phyloP scores from a whole-genome alignment of 2,888 invertebrate genomes.

The Epirrita christyi region DNA sequence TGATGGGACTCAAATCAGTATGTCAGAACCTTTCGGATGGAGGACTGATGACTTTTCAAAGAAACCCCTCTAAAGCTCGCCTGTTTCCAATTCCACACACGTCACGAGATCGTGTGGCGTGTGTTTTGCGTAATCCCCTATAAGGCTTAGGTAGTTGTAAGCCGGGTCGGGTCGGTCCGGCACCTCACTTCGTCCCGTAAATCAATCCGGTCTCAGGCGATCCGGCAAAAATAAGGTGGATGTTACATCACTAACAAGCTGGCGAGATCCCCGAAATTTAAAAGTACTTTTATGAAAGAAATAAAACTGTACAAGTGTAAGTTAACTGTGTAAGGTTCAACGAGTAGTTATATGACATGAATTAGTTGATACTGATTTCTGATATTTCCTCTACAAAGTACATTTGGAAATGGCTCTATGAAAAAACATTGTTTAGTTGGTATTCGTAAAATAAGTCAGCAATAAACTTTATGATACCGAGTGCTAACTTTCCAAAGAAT shows the following conservation, averaged over 20 bases:
- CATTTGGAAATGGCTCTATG: too few species aligned
- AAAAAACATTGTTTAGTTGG: too few species aligned
- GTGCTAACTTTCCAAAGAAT: too few species aligned
- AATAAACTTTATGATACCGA: too few species aligned
- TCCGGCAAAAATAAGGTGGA: conserved; percentile 34
- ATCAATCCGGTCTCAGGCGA: conserved; percentile 73
- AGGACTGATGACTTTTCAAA: conserved; percentile 19
- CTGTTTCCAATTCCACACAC: conserved; percentile 68
- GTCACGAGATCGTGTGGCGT: conserved; percentile 65
- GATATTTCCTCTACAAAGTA: too few species aligned
- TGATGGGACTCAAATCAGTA: neutral
- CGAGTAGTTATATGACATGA: too few species aligned
- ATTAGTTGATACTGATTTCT: too few species aligned
- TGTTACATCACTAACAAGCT: conserved; percentile 30
- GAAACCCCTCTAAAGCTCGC: conserved; percentile 34
- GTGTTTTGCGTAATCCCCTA: conserved; percentile 76
- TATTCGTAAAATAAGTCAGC: too few species aligned
- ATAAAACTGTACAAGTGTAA: neutral
- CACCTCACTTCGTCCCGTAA: conserved; percentile 76
- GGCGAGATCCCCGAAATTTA: conserved; percentile 26
- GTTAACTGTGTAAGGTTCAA: neutral
- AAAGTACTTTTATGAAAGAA: neutral
- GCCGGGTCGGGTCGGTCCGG: conserved; percentile 63
- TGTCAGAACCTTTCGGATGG: neutral
- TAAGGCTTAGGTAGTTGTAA: conserved; percentile 75